Evolutionary conservation across 2,797 vertebrate species (phyloP).

Genomic region (Etheostoma nigrum): DNA sequence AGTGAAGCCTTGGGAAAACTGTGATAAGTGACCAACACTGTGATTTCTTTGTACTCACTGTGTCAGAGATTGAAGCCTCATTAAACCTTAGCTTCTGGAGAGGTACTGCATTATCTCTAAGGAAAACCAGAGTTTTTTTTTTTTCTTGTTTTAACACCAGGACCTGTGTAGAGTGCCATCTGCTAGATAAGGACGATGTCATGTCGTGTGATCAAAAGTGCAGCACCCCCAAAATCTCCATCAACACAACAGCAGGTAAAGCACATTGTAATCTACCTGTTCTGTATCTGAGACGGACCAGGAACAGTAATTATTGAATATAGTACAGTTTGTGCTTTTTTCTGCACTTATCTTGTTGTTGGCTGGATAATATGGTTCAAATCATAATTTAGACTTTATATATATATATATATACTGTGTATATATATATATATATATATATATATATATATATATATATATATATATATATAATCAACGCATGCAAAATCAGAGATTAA

Average conservation of each 20-base stretch:
- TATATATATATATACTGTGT: too few species aligned
- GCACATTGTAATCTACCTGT: conserved; percentile 2
- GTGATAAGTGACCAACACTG: conserved; percentile 71
- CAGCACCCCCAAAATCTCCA: conserved; percentile 83
- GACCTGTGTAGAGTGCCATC: conserved; percentile 94
- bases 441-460: too few species aligned
- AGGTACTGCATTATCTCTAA: conserved; percentile 24
- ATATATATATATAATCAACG: background rate
- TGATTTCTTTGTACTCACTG: conserved; percentile 56
- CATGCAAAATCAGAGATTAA: background rate
- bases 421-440: too few species aligned
- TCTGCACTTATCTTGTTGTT: background rate
- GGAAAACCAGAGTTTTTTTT: conserved; percentile 58
- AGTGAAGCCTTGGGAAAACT: conserved; percentile 75
- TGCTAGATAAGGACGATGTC: conserved; percentile 82
- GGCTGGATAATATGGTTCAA: background rate
- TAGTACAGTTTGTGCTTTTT: background rate
- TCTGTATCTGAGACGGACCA: conserved; percentile 1
- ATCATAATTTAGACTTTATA: background rate
- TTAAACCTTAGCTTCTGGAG: conserved; percentile 42
- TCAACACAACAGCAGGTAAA: conserved; percentile 91
- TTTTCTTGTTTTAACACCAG: conserved; percentile 78
- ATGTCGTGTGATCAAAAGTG: conserved; percentile 90
- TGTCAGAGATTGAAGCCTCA: conserved; percentile 58
- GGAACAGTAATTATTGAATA: background rate